phyloP scores from a whole-genome alignment of 2,797 vertebrate species.

The Tenualosa thibaudeaui region DNA sequence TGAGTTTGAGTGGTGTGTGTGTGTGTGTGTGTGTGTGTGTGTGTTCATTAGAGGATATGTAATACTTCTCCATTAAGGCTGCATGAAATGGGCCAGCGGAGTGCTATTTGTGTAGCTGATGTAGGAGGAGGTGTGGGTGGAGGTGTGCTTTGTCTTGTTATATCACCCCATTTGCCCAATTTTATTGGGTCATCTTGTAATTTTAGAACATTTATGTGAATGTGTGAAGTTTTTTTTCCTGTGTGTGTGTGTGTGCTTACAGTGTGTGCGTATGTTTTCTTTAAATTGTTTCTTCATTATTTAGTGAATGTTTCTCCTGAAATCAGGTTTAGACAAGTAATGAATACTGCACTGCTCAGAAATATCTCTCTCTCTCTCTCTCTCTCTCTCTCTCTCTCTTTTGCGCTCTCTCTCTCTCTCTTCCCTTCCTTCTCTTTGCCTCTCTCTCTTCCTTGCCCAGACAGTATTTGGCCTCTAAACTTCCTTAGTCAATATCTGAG shows the following conservation, averaged over 20 bases:
- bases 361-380: neutral
- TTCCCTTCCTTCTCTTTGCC: neutral
- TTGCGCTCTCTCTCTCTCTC: neutral
- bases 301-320: no score
- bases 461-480: neutral
- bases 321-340: no score
- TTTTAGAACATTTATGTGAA: neutral
- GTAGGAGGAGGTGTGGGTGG: neutral
- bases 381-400: neutral
- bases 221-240: neutral
- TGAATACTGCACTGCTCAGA: neutral
- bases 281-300: no score
- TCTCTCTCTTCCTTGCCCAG: neutral
- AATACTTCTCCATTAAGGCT: neutral
- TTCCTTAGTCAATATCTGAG: neutral
- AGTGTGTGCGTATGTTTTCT: no score
- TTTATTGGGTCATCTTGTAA: neutral
- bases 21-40: constrained; percentile 11
- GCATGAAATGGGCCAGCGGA: neutral
- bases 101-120: neutral
- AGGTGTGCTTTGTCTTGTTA: neutral
- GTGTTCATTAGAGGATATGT: neutral
- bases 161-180: neutral
- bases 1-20: neutral
- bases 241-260: no score